Conservation (phyloP, 1,140 invertebrate genomes). For the Drosophila erecta region DNA sequence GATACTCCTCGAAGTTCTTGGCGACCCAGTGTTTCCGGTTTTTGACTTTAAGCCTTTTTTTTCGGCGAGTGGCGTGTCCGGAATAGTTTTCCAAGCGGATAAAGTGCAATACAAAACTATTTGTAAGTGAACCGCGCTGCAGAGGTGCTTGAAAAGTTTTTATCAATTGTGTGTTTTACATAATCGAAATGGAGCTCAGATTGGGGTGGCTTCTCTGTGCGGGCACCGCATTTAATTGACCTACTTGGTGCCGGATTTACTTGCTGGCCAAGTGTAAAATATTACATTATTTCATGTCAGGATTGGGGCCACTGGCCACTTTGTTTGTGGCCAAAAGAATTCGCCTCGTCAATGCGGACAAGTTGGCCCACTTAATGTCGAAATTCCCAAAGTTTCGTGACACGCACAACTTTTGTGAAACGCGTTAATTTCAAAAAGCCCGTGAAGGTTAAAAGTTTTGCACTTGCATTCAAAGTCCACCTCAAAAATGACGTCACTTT, state of each 20-base stretch:
- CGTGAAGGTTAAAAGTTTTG: conserved; percentile 59
- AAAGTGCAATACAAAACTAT: conserved; percentile 45
- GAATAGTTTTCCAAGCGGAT: conserved; percentile 32
- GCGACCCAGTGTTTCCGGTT: conserved; percentile 1
- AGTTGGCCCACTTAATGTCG: conserved; percentile 65
- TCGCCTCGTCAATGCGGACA: conserved; percentile 55
- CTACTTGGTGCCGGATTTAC: conserved; percentile 66
- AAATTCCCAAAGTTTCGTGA: conserved; percentile 45
- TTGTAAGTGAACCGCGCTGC: conserved; percentile 64
- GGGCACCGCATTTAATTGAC: conserved; percentile 75
- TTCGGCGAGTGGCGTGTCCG: conserved; percentile 24
- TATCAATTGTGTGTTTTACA: conserved; percentile 40
- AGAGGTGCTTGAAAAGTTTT: conserved; percentile 56
- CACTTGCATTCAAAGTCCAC: conserved; percentile 22
- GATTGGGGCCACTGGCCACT: conserved; percentile 70
- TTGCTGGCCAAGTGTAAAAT: conserved; percentile 67
- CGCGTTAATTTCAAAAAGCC: conserved; percentile 5
- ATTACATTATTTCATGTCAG: conserved; percentile 72
- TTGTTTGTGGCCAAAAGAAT: conserved; percentile 60
- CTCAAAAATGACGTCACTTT: conserved; percentile 45
- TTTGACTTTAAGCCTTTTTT: conserved; percentile 14
- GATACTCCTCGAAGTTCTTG: conserved; percentile 9
- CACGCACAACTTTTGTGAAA: conserved; percentile 50
- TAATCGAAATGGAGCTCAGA: conserved; percentile 54
- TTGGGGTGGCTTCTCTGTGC: conserved; percentile 28